Evolutionary conservation across 2,113 vertebrate species (phyloP).

Genomic region (Ammodytes dubius): DNA sequence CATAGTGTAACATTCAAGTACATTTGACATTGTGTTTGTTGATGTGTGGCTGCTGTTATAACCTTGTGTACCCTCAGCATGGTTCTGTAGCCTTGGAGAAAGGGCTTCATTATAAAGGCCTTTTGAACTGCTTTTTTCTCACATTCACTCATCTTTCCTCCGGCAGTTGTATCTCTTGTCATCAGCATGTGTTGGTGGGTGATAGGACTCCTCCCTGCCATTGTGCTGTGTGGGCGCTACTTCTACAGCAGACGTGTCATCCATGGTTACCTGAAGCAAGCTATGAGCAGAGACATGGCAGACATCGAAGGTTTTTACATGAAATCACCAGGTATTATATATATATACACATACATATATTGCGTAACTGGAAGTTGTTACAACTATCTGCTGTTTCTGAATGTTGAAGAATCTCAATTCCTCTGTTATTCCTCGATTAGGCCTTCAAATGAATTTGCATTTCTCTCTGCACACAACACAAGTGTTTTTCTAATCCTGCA

Average conservation of each 20-base stretch:
- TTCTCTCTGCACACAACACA: not conserved
- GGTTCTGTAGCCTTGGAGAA: not conserved
- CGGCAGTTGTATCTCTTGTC: conserved; percentile 40
- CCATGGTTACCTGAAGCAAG: conserved; percentile 30
- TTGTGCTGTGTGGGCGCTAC: conserved; percentile 55
- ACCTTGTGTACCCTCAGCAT: not conserved
- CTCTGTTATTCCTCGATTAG: not conserved
- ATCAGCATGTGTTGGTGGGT: conserved; percentile 61
- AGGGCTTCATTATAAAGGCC: too few relatives aligned
- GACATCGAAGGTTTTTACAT: conserved; percentile 64
- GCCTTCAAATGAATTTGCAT: too few relatives aligned
- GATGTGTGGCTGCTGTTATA: not conserved
- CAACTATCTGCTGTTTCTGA: not conserved
- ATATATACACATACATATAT: too few relatives aligned
- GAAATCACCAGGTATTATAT: conserved; percentile 53
- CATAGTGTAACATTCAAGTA: not conserved
- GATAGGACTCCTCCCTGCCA: conserved; percentile 58
- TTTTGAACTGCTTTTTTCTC: not conserved
- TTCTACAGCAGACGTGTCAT: conserved; percentile 62
- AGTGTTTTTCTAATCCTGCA: not conserved
- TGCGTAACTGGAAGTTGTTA: too few relatives aligned
- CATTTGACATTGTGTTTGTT: not conserved
- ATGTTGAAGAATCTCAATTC: not conserved
- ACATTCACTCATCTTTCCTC: conserved; percentile 16
- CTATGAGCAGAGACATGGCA: conserved; percentile 59